These are phyloP conservation scores for Bicyclus anynana DNA, from an alignment of 1,140 invertebrate species.

Conservation along the genomic window DNA sequence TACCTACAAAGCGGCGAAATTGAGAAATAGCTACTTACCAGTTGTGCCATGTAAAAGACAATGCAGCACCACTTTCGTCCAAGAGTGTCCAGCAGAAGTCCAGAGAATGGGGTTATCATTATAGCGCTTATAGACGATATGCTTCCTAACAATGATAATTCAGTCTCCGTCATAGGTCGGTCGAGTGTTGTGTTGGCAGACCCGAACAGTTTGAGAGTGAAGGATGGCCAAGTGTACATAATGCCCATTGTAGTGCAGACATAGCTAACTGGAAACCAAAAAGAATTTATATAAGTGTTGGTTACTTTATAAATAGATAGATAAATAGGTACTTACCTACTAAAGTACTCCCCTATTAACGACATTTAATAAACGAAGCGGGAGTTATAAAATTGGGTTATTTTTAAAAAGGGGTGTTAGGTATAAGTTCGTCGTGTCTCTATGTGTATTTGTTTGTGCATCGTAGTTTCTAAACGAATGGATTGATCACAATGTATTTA, in stretches of 20 bases:
- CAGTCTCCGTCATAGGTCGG: conserved; percentile 45
- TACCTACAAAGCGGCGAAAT: too few species aligned
- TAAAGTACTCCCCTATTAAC: too few species aligned
- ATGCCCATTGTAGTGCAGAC: conserved; percentile 41
- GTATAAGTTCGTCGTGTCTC: too few species aligned
- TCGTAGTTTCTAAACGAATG: too few species aligned
- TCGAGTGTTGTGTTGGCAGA: conserved; percentile 46
- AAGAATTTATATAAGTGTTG: neutral
- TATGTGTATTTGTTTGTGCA: too few species aligned
- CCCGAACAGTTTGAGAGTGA: conserved; percentile 41
- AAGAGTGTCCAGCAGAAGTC: conserved; percentile 39
- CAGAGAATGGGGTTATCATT: conserved; percentile 37
- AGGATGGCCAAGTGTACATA: conserved; percentile 54
- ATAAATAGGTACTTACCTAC: too few species aligned
- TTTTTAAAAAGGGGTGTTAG: too few species aligned
- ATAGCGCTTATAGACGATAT: conserved; percentile 43
- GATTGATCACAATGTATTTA: too few species aligned
- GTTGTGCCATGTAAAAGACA: conserved; percentile 28
- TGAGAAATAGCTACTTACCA: too few species aligned
- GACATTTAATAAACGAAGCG: too few species aligned
- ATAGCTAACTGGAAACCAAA: conserved; percentile 42
- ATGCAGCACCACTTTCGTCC: conserved; percentile 48
- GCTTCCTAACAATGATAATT: conserved; percentile 46
- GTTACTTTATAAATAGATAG: too few species aligned
- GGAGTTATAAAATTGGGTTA: too few species aligned